Evolutionary conservation across 2,113 vertebrate species (phyloP).

Genomic region (Lepisosteus osseus): DNA sequence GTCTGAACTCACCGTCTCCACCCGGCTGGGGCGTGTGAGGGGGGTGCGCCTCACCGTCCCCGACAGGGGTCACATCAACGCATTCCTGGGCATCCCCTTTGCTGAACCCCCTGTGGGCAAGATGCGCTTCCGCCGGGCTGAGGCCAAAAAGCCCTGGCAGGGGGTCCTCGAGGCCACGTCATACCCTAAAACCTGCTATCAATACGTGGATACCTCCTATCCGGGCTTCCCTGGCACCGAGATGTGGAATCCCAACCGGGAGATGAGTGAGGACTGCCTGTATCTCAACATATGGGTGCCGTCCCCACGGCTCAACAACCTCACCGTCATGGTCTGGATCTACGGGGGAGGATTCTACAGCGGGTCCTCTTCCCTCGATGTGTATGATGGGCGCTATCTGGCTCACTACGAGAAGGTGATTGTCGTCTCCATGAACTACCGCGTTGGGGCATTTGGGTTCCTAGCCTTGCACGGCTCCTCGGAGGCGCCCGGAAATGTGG

Average conservation of each 20-base stretch:
- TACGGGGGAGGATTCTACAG: slow-evolving; percentile 91
- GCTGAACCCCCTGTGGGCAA: slow-evolving; percentile 76
- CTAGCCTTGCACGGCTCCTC: slow-evolving; percentile 77
- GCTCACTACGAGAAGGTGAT: slow-evolving; percentile 74
- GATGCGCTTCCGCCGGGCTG: slow-evolving; percentile 73
- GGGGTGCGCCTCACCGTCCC: slow-evolving; percentile 63
- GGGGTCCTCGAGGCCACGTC: slow-evolving; percentile 61
- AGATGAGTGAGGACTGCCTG: slow-evolving; percentile 87
- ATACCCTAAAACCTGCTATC: slow-evolving; percentile 79
- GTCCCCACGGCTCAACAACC: slow-evolving; percentile 62
- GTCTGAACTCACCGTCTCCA: slow-evolving; percentile 63
- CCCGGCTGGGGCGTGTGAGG: slow-evolving; percentile 62
- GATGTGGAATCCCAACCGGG: slow-evolving; percentile 93
- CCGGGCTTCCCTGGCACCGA: slow-evolving; percentile 81
- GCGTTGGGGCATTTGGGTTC: slow-evolving; percentile 83
- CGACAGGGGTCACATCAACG: slow-evolving; percentile 59
- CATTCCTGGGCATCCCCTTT: slow-evolving; percentile 85
- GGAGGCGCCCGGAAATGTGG: slow-evolving; percentile 86
- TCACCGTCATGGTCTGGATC: slow-evolving; percentile 87
- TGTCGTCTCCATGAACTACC: slow-evolving; percentile 89
- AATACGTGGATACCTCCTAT: slow-evolving; percentile 75
- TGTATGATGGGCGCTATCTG: slow-evolving; percentile 86
- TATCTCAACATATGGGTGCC: slow-evolving; percentile 89
- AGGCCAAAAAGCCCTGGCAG: slow-evolving; percentile 70
- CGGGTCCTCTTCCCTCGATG: slow-evolving; percentile 82